A percentile compares a stretch with the other conserved stretches of the same genome.
These are phyloP conservation scores for Miniopterus natalensis DNA, from an alignment of 2,113 vertebrate genomes.

Conservation along the genomic window DNA sequence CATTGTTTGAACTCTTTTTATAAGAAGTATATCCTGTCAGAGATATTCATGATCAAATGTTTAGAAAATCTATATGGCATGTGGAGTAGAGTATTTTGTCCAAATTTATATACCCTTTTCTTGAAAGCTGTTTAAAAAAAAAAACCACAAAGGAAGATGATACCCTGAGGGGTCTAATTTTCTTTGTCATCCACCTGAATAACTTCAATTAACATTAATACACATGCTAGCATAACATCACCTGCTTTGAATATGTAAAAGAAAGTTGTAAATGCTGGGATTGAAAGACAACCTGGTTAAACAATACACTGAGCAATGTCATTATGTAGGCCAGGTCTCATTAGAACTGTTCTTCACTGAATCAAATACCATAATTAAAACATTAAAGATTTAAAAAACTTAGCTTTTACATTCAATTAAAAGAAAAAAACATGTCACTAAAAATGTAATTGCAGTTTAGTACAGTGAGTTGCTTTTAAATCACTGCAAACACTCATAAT, in stretches of 20 bases:
- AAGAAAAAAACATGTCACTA: conserved; percentile 12
- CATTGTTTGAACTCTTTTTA: conserved; percentile 21
- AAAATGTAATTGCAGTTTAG: conserved; percentile 59
- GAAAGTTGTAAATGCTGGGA: conserved; percentile 43
- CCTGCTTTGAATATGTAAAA: conserved; percentile 74
- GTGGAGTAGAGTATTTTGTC: conserved; percentile 50
- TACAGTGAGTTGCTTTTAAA: conserved; percentile 48
- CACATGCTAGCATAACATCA: conserved; percentile 44
- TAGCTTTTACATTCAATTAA: conserved; percentile 55
- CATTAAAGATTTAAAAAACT: conserved; percentile 56
- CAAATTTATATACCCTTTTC: conserved; percentile 40
- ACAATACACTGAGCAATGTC: conserved; percentile 66
- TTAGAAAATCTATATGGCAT: conserved; percentile 45
- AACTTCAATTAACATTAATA: conserved; percentile 80
- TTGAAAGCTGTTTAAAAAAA: conserved; percentile 48
- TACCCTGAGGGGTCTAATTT: conserved; percentile 73
- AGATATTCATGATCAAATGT: conserved; percentile 43
- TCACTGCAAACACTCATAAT: conserved; percentile 53
- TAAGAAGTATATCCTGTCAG: not conserved
- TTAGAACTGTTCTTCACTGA: conserved; percentile 69
- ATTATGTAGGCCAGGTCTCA: conserved; percentile 64
- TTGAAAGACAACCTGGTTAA: conserved; percentile 69
- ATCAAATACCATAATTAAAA: conserved; percentile 77
- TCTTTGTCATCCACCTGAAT: conserved; percentile 77
- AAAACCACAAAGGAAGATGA: conserved; percentile 50